phyloP scores from a whole-genome alignment of 2,113 vertebrate genomes.

The Ciconia boyciana region DNA sequence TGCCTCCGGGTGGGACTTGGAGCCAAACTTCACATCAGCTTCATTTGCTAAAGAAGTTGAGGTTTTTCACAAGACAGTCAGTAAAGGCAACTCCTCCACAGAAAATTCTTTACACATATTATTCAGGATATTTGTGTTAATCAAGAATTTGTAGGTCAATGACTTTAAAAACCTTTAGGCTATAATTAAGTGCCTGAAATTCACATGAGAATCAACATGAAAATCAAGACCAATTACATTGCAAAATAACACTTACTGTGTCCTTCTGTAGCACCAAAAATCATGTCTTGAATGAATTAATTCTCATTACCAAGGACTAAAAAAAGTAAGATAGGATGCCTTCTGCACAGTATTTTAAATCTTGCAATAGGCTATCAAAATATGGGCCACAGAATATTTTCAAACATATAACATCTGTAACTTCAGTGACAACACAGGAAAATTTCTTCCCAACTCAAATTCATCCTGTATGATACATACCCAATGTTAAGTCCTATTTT shows the following conservation, averaged over 20 bases:
- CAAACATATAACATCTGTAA: neutral
- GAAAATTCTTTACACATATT: neutral
- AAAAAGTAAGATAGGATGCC: neutral
- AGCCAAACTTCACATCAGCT: neutral
- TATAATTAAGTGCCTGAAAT: conserved; percentile 1
- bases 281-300: neutral
- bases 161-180: neutral
- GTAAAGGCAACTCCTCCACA: neutral
- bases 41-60: no score
- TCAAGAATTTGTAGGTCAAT: conserved; percentile 2
- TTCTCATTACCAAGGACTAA: neutral
- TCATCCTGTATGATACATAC: neutral
- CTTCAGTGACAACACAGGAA: neutral
- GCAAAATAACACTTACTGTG: neutral
- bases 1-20: accelerated
- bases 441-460: neutral
- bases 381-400: neutral
- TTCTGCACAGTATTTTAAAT: neutral
- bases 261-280: neutral
- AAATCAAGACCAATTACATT: neutral
- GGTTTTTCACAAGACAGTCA: neutral
- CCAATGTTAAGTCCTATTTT: neutral
- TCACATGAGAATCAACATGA: neutral
- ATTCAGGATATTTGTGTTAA: neutral
- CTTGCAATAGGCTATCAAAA: neutral